Conservation (phyloP, 2,113 vertebrate genomes). For the Spheniscus mendiculus region DNA sequence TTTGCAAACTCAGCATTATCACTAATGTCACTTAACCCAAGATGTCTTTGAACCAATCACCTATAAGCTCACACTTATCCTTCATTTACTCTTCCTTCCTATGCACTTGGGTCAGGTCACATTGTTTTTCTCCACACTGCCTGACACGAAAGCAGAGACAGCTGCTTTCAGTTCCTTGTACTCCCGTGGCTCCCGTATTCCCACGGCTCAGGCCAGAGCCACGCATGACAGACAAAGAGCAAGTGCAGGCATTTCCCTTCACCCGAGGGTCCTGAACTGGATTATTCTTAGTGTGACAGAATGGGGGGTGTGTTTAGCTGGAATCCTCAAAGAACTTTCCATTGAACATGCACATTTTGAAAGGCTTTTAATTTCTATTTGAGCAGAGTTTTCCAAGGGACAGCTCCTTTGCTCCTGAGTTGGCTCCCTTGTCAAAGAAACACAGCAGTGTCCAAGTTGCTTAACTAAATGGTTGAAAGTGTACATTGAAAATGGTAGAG, state of each 20-base stretch:
- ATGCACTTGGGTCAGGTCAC: background rate
- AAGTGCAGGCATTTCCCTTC: background rate
- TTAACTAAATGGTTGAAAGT: background rate
- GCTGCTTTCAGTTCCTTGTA: background rate
- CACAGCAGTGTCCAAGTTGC: rapidly evolving
- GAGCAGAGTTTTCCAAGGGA: background rate
- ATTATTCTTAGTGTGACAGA: background rate
- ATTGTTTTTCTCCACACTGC: background rate
- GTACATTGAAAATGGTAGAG: background rate
- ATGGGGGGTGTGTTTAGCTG: background rate
- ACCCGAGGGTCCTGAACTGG: background rate
- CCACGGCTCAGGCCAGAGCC: background rate
- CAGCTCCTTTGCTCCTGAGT: background rate
- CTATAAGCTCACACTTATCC: background rate
- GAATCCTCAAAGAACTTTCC: background rate
- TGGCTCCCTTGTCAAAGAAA: background rate
- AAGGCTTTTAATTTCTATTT: background rate
- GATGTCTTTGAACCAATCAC: background rate
- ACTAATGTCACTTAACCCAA: background rate
- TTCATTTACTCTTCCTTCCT: background rate
- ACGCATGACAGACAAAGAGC: background rate
- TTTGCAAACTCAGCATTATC: background rate
- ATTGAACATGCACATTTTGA: background rate
- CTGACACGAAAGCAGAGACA: background rate
- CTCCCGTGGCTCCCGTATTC: background rate